Base-by-base conservation (phyloP, 2,888 invertebrate species). In the Diachrysia chrysitis region DNA sequence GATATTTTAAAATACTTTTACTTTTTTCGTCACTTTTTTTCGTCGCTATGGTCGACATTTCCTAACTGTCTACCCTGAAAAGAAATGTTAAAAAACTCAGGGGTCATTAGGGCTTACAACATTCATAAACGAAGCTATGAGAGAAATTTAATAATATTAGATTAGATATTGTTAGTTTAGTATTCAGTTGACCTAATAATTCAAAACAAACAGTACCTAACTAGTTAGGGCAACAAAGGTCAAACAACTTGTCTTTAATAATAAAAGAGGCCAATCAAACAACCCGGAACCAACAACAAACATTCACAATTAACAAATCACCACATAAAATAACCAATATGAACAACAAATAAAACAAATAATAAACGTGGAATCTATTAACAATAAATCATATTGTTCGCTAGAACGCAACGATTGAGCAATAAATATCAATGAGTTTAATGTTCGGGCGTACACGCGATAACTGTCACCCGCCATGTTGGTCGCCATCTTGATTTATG, bases 401-500 rank as follows among this genome's bases (percentile, higher is more conserved):
- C 83, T 86, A 86, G 84, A 85, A 87, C 85, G 87, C 85, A 86
- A 85, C 92, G 93, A 95, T 95, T 94, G 94, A 95, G 94, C 87
- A 93, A 95, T 95, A 95, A 95, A 95, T 94, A 93, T 93, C 94
- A 95, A 95, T 95, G 93, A 94, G 89, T 93, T 92, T 93, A 95
- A 95, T 93, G 94, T 93, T 92, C 91, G 90, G 91, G 90, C 90
- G 90, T 88, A 93, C 93, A 93, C 87, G 92, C 94, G 92, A 93
- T 93, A 93, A 93, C 93, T 94, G 94, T 94, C 94, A 92, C 87
- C 84, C 89, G 94, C 95, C 94, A 94, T 94, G 86, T 94, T 94
- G 93, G 89, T 83, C 84, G 89, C 92, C 92, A 92, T 92, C 86
- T 92, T 94, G 94, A 95, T 94, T 94, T 94, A 95, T 92, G 89